A percentile compares a stretch with the other conserved stretches of the same genome.
Evolutionary conservation across 2,888 invertebrate species (phyloP).

Genomic region (Agrotis clavis): DNA sequence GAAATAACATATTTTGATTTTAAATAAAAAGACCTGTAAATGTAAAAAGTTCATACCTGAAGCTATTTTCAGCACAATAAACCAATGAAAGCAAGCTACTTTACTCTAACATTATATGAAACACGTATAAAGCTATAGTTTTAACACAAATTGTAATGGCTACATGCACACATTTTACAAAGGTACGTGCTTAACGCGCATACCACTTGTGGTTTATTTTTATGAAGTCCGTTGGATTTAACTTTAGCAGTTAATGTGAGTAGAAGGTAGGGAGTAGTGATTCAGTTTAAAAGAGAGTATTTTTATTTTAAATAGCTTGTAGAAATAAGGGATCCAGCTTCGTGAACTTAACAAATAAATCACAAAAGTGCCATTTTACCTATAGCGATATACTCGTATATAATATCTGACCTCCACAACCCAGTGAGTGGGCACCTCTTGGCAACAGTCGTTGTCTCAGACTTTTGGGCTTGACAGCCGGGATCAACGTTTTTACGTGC

Average conservation of each 20-base stretch:
- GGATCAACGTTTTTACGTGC: too few relatives aligned
- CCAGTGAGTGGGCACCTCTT: too few relatives aligned
- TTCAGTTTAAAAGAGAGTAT: conserved; percentile 2
- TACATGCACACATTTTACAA: conserved; percentile 16
- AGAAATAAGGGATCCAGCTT: too few relatives aligned
- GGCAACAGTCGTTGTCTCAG: background rate
- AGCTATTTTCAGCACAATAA: background rate
- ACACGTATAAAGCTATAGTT: background rate
- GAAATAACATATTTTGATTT: too few relatives aligned
- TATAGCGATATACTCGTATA: too few relatives aligned
- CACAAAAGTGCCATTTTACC: too few relatives aligned
- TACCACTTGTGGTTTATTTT: conserved; percentile 44
- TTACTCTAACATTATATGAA: conserved; percentile 7
- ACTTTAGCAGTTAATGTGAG: conserved; percentile 31
- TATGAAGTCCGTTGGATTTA: conserved; percentile 39
- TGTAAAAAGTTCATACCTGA: too few relatives aligned
- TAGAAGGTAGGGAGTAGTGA: background rate
- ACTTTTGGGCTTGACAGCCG: too few relatives aligned
- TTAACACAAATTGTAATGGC: conserved; percentile 27
- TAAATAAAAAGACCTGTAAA: too few relatives aligned
- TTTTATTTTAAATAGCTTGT: conserved; percentile 3
- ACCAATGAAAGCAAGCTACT: background rate
- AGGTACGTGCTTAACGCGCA: conserved; percentile 19
- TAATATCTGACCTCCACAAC: too few relatives aligned
- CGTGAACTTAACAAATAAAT: too few relatives aligned